Conservation (phyloP, 1,140 invertebrate species). For the Pteromalus puparum region DNA sequence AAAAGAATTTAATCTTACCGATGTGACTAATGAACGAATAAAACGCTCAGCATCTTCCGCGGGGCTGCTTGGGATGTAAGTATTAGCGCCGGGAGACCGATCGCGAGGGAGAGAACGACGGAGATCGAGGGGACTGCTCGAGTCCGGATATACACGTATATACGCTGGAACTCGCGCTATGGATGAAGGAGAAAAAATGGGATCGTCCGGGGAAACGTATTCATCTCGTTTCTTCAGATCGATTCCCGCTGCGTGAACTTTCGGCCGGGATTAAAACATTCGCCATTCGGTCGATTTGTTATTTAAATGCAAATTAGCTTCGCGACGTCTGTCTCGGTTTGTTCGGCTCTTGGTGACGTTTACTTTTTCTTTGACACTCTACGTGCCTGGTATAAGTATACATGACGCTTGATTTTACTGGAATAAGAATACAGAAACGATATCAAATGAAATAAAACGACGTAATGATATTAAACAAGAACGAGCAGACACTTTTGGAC, state of each 20-base stretch:
- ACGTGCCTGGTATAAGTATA: too few species aligned
- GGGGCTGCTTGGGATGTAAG: conserved; percentile 2
- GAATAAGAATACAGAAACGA: too few species aligned
- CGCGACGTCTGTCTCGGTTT: neutral
- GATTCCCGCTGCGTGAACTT: neutral
- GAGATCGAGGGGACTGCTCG: neutral
- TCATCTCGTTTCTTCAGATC: neutral
- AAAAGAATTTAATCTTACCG: conserved; percentile 37
- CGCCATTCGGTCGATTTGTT: neutral
- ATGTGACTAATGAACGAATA: conserved; percentile 49
- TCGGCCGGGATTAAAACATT: neutral
- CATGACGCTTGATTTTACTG: too few species aligned
- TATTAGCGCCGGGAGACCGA: conserved; percentile 17
- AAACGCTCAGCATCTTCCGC: conserved; percentile 30
- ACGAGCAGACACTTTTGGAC: too few species aligned
- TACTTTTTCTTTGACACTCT: too few species aligned
- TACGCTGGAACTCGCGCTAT: too few species aligned
- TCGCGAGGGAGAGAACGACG: neutral
- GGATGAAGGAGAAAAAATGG: neutral
- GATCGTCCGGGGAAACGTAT: neutral
- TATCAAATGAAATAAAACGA: too few species aligned
- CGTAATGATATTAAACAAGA: too few species aligned
- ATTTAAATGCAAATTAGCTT: neutral
- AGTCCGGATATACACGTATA: too few species aligned
- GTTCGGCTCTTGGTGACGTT: neutral